Base-by-base conservation (phyloP, 2,797 vertebrate species). In the Sebastes diaconus region DNA sequence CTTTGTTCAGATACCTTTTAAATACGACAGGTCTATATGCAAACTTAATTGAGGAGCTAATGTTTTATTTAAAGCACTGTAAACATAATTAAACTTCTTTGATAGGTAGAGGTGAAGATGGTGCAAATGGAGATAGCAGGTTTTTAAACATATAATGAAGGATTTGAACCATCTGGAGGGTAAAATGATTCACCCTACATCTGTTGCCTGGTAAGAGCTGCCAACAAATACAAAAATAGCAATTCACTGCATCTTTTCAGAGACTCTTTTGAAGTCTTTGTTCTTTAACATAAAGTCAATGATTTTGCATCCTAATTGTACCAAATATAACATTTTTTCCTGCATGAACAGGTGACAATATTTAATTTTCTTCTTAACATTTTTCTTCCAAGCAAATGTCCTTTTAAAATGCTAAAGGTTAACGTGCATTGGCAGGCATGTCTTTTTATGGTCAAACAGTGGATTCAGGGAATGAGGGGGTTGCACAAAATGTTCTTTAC, bases 81-180 rank as follows among this genome's bases (percentile, higher is more conserved):
- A 61, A 68, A 75, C 7, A 68, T 27, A 75, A 73, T 67, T 86
- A 0, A 77, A 66, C 8, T 64, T 6, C 50, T 73, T 39, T 55
- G 59, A 75, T 77, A 14, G 24, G 70, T 72, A 34, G 57, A 61
- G 70, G 30, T 57, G 7, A 50, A 16, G n/a, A 54, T 67, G 4
- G 3, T 60, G 70, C 1, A 5, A 74, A 39, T 58, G 18, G 4
- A 75, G 50, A 34, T 52, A 8, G 11, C 24, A 71, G 66, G 25
- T 76, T 84, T 88, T 55, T 65, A 72, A 81, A 66, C 22, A 68
- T 73, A 75, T 68, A 79, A 73, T 67, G 54, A 72, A 68, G 36
- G 69, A 79, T 83, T 82, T 81, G 58, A 77, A 79, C 78, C 75
- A 81, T 85, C 81, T 86, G 87, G 72, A 65, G 24, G 20, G 22